Percentiles rank a stretch among this genome's conserved stretches.
These are phyloP conservation scores for Diorhabda sublineata DNA, from an alignment of 1,140 invertebrate species.

Conservation along the genomic window DNA sequence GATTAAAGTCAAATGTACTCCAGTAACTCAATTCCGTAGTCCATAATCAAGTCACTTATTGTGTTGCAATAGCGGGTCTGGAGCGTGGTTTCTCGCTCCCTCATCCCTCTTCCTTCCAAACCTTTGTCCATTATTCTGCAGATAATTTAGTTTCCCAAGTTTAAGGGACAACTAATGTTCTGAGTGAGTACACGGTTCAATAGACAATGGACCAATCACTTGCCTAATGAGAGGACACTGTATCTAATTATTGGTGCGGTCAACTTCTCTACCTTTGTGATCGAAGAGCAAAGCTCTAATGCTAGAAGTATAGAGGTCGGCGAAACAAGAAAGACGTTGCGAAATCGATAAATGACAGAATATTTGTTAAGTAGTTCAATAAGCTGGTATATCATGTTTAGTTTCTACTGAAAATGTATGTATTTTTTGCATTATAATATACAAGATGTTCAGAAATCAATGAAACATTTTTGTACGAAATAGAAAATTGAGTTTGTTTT, in stretches of 20 bases:
- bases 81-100: constrained; percentile 21
- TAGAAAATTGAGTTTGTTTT: no score
- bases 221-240: constrained; percentile 49
- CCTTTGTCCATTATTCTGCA: constrained; percentile 43
- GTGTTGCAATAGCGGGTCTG: constrained; percentile 19
- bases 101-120: constrained; percentile 18
- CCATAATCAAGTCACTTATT: constrained; percentile 35
- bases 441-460: no score
- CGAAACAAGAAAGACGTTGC: no score
- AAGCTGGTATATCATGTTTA: no score
- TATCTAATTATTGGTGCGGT: constrained; percentile 50
- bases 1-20: constrained; percentile 12
- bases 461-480: no score
- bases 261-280: constrained; percentile 26
- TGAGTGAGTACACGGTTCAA: constrained; percentile 24
- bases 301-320: no score
- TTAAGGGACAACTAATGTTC: constrained; percentile 18
- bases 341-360: no score
- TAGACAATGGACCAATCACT: constrained; percentile 49
- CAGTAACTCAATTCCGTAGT: constrained; percentile 12
- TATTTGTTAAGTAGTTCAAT: no score
- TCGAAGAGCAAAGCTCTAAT: not conserved
- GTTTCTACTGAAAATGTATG: no score
- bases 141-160: constrained; percentile 38
- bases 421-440: no score